Conservation (phyloP, 2,888 invertebrate genomes). For the Callyntrura sp. region DNA sequence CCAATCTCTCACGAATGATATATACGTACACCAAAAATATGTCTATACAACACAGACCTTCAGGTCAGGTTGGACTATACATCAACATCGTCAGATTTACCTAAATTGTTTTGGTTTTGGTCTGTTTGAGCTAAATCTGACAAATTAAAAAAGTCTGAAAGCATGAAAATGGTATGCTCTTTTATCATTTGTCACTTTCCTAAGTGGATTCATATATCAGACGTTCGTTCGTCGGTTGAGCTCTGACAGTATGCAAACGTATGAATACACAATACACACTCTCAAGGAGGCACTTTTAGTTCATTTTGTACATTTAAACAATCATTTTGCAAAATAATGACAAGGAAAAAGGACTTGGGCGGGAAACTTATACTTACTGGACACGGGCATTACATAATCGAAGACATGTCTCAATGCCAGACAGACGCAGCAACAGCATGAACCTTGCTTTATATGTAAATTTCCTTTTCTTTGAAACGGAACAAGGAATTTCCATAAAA, state of each 20-base stretch:
- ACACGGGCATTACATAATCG: neutral
- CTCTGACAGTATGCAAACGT: neutral
- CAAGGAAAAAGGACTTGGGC: no score
- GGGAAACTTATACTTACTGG: no score
- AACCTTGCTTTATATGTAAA: slow-evolving; percentile 69
- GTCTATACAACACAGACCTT: no score
- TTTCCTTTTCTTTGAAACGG: slow-evolving; percentile 28
- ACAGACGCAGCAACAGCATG: slow-evolving; percentile 42
- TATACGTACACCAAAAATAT: no score
- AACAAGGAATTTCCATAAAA: slow-evolving; percentile 66
- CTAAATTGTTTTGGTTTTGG: neutral
- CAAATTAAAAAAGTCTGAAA: neutral
- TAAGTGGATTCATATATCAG: no score
- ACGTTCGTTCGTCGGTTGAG: no score
- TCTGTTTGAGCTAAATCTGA: no score
- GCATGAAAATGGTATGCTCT: neutral
- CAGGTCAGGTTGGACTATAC: neutral
- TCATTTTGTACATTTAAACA: no score
- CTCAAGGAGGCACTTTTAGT: no score
- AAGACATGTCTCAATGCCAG: slow-evolving; percentile 32
- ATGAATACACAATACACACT: neutral
- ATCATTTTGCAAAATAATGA: no score
- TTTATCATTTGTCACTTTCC: no score
- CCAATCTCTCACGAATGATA: neutral
- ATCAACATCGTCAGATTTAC: slow-evolving; percentile 5